A percentile compares a stretch with the other conserved stretches of the same genome.
phyloP scores from a whole-genome alignment of 2,797 vertebrate genomes.

The Glossophaga mutica region DNA sequence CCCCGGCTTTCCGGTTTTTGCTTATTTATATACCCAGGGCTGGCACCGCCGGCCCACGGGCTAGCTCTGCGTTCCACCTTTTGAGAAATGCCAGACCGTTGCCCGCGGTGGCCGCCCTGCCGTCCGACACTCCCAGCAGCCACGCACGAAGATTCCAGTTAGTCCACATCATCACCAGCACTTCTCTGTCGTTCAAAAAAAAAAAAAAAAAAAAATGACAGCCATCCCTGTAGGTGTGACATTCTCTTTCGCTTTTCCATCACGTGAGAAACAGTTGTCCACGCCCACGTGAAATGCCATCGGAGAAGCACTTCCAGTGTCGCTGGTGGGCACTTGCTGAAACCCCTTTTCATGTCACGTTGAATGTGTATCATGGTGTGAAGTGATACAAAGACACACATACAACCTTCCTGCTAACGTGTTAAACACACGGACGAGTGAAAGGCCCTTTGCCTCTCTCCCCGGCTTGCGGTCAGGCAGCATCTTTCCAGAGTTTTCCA shows the following conservation, averaged over 20 bases:
- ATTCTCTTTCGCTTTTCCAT: background rate
- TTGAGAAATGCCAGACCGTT: background rate
- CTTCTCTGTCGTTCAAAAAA: background rate
- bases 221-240: background rate
- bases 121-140: too few species aligned
- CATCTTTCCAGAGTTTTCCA: background rate
- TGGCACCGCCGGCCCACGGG: background rate
- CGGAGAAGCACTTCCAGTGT: too few species aligned
- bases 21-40: background rate
- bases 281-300: background rate
- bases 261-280: background rate
- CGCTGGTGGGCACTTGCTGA: background rate
- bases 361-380: background rate
- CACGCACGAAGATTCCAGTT: background rate
- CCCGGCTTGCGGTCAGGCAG: background rate
- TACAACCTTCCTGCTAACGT: background rate
- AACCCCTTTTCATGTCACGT: background rate
- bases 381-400: background rate
- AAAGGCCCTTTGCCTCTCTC: background rate
- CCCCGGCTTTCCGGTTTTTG: background rate
- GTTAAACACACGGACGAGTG: background rate
- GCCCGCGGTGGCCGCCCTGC: background rate
- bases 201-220: background rate
- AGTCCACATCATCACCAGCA: background rate
- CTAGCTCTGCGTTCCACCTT: background rate